These are phyloP conservation scores for Nylanderia fulva DNA, from an alignment of 1,140 invertebrate genomes.

Conservation along the genomic window DNA sequence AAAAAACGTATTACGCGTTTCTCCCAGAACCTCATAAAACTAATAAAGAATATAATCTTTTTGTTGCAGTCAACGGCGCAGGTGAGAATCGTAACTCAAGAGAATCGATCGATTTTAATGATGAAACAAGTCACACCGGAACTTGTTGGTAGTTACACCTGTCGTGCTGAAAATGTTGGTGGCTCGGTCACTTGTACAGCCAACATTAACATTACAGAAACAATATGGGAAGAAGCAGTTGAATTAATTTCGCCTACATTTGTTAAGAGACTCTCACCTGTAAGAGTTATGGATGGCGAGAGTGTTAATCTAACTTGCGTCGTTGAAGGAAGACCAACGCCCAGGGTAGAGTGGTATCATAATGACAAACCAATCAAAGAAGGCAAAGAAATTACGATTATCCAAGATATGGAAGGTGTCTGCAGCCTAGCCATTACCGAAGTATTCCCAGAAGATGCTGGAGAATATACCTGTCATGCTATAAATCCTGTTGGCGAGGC, in stretches of 20 bases:
- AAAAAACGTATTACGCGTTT: not conserved
- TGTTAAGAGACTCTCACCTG: constrained; percentile 89
- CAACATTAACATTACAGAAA: constrained; percentile 89
- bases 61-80: constrained; percentile 88
- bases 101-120: constrained; percentile 93
- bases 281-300: constrained; percentile 97
- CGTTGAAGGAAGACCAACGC: constrained; percentile 92
- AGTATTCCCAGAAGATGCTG: constrained; percentile 97
- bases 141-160: constrained; percentile 93
- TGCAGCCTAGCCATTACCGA: constrained; percentile 95
- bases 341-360: constrained; percentile 94
- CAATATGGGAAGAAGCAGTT: constrained; percentile 87
- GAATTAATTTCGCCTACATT: constrained; percentile 92
- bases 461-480: constrained; percentile 94
- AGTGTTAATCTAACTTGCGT: constrained; percentile 92
- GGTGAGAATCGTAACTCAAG: constrained; percentile 90
- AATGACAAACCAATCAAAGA: constrained; percentile 90
- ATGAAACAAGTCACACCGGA: constrained; percentile 92
- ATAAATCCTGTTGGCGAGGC: constrained; percentile 94
- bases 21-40: constrained; percentile 66
- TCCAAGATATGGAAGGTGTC: constrained; percentile 91
- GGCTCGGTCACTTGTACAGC: constrained; percentile 95
- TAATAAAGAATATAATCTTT: constrained; percentile 38
- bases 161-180: constrained; percentile 94
- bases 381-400: constrained; percentile 92